These are phyloP conservation scores for Rhinolophus sinicus DNA, from an alignment of 2,113 vertebrate genomes.

Conservation along the genomic window DNA sequence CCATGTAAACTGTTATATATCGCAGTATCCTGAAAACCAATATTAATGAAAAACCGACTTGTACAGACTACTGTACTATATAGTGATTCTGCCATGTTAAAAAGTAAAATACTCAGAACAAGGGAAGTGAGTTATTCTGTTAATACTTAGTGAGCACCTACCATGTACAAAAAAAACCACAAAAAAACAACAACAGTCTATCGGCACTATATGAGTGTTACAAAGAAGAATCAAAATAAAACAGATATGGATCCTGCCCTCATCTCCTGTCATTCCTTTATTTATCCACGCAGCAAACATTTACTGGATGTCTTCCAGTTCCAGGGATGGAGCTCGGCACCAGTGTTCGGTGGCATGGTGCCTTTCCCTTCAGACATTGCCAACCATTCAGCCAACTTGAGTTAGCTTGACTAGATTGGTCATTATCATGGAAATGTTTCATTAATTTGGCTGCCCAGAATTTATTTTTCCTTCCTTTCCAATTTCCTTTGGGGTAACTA, in stretches of 20 bases:
- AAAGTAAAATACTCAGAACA: background rate
- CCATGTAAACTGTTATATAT: background rate
- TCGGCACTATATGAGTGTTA: background rate
- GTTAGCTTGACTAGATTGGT: background rate
- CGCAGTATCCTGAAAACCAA: background rate
- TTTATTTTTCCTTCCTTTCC: background rate
- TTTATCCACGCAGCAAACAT: background rate
- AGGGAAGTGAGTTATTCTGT: background rate
- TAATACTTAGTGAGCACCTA: conserved; percentile 6
- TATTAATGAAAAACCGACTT: background rate
- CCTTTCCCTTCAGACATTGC: background rate
- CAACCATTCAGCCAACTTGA: background rate
- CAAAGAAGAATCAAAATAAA: background rate
- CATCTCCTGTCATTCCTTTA: background rate
- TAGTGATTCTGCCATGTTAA: background rate
- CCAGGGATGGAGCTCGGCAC: background rate
- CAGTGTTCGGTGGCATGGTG: background rate
- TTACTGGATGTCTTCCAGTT: background rate
- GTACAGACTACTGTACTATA: background rate
- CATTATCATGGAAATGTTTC: background rate
- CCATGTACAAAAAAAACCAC: background rate
- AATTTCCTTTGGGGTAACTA: conserved; percentile 3
- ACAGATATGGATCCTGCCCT: background rate
- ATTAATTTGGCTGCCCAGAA: background rate
- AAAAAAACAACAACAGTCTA: background rate